Conservation (phyloP, 23 tunicate genomes). For the Botrylloides violaceus region DNA sequence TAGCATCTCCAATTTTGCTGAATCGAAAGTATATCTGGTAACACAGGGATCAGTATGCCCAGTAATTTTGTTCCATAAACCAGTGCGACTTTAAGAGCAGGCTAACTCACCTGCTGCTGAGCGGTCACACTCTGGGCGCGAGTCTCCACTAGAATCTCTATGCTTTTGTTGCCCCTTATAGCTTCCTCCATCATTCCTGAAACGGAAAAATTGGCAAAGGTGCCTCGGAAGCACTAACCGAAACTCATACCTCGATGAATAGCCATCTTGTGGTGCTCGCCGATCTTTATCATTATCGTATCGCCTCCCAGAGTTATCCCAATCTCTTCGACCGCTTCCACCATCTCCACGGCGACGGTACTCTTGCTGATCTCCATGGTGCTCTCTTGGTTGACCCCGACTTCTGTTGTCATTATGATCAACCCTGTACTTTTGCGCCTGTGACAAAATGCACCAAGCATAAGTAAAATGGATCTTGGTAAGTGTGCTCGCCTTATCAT, state of each 20-base stretch:
- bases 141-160: conserved; percentile 69
- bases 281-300: conserved; percentile 4
- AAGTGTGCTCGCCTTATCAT: too few species aligned
- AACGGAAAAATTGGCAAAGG: background rate
- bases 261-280: background rate
- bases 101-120: conserved; percentile 51
- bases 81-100: background rate
- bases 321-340: conserved; percentile 45
- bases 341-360: conserved; percentile 70
- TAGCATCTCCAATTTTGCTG: too few species aligned
- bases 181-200: conserved; percentile 11
- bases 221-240: background rate
- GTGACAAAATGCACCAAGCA: background rate
- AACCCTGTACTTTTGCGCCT: conserved; percentile 6
- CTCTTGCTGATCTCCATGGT: conserved; percentile 10
- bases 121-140: conserved; percentile 80
- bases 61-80: background rate
- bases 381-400: conserved; percentile 1
- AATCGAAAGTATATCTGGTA: too few species aligned
- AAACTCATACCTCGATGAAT: background rate
- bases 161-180: conserved; percentile 25
- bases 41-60: too few species aligned
- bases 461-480: too few species aligned
- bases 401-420: conserved; percentile 5
- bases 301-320: background rate